Base-by-base conservation (phyloP, 1,140 invertebrate genomes). In the Scaptomyza pallida region DNA sequence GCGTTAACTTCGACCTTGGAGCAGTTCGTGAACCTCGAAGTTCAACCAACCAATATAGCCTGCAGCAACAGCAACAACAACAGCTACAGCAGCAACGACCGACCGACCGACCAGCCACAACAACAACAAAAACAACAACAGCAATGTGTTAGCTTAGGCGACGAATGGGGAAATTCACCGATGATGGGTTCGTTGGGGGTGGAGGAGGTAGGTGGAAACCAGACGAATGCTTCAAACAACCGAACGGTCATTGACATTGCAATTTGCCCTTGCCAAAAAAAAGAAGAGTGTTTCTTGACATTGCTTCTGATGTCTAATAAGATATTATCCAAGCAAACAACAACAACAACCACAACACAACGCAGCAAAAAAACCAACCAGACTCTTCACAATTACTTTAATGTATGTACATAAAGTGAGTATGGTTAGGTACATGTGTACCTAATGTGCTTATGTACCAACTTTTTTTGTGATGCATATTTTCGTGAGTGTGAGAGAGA, bases 1-100 rank as follows among this genome's bases (percentile, higher is more conserved):
- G 78, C 82, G 82, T 88, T 88, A 88, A 88, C 82, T 88, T 75
- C 82, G 82, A 88, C 82, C 82, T 88, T 88, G 82, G 69, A 74
- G 78, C 83, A 88, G 82, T 88, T 88, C 83, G 78, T 88, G 75
- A 78, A 88, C 82, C 82, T 78, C 75, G 33, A 67, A 89, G 82
- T 88, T 88, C 82, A 88, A 88, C 83, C 81, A 83, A 73, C 71
- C 78, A 76, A 76, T 72, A 71, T 74, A 81, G 74, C 82, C 73
- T 81, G 81, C 69, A 85, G 72, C 78, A 82, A 33, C 65, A 64
- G 23, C 70, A 40, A 17, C 70, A 50, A 30, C 45, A 61, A 26
- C 40, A 78, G 33, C 71, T 60, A 21, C 70, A 30, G 15, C 70
- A 55, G 37, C 45, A 61, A 26, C 47, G 60, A 50, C 63, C 45